Evolutionary conservation across 2,888 invertebrate genomes (phyloP).

Genomic region (Phortica okadai): DNA sequence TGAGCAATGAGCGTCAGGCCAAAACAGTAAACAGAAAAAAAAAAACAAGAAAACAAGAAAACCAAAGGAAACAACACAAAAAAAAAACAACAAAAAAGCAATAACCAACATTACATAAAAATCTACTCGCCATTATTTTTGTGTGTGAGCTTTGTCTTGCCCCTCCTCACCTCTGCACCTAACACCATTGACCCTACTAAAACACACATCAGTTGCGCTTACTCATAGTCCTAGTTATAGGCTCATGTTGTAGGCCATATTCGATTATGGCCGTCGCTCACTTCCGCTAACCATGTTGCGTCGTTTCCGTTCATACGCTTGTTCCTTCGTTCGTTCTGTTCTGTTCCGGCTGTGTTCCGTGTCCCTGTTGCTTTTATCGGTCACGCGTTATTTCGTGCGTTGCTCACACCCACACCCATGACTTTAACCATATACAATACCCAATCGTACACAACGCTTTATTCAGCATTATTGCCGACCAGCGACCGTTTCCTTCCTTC

Average conservation of each 20-base stretch:
- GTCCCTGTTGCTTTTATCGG: neutral
- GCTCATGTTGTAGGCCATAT: neutral
- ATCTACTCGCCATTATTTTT: constrained; percentile 68
- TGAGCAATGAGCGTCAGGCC: neutral
- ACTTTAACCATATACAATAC: neutral
- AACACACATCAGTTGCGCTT: neutral
- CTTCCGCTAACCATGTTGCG: constrained; percentile 71
- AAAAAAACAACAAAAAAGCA: constrained; percentile 69
- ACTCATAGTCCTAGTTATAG: constrained; percentile 11
- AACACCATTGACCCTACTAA: neutral
- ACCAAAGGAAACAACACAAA: constrained; percentile 51
- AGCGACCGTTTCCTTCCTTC: neutral
- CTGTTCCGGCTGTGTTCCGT: neutral
- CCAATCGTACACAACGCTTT: neutral
- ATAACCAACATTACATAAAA: constrained; percentile 69
- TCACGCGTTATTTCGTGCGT: constrained; percentile 13
- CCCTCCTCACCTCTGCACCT: neutral
- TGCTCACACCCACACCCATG: neutral
- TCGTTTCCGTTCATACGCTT: constrained; percentile 57
- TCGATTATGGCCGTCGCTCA: constrained; percentile 48
- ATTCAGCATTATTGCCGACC: neutral
- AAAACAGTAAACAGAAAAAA: constrained; percentile 54
- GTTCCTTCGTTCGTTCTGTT: neutral
- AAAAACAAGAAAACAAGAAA: constrained; percentile 57
- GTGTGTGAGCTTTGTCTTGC: constrained; percentile 31